A percentile compares a stretch with the other conserved stretches of the same genome.
Conservation (phyloP, 2,797 vertebrate genomes). For the Aphelocoma californica region DNA sequence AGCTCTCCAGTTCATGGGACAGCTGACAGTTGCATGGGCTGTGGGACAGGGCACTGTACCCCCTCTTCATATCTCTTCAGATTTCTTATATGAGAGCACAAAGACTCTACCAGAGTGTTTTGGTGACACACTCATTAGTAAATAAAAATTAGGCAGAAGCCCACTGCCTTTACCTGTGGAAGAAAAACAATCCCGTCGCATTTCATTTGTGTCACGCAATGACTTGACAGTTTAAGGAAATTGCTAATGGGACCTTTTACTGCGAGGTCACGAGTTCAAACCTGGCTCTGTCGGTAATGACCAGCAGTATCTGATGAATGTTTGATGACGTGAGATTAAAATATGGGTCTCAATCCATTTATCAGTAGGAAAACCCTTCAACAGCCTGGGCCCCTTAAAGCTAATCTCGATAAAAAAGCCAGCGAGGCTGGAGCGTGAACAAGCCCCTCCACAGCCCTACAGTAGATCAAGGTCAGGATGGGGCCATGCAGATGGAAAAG, state of each 20-base stretch:
- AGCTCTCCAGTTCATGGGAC: not conserved
- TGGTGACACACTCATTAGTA: not conserved
- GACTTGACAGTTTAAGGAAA: conserved; percentile 61
- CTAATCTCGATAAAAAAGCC: not conserved
- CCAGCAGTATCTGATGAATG: conserved; percentile 55
- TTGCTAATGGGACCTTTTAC: conserved; percentile 64
- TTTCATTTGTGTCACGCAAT: conserved; percentile 8
- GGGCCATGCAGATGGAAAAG: conserved; percentile 42
- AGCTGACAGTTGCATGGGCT: fast-evolving
- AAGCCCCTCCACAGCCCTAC: not conserved
- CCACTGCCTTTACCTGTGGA: not conserved
- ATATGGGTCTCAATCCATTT: conserved; percentile 50
- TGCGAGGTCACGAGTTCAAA: conserved; percentile 57
- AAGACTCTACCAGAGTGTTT: not conserved
- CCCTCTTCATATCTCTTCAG: fast-evolving
- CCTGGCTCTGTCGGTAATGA: conserved; percentile 51
- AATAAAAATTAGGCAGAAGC: not conserved
- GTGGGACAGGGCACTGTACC: not conserved
- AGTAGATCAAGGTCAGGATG: conserved; percentile 1
- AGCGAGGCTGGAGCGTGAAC: not conserved
- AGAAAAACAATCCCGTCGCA: not conserved
- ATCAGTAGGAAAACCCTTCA: conserved; percentile 51
- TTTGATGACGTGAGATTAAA: conserved; percentile 65
- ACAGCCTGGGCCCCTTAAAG: conserved; percentile 10
- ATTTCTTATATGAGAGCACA: fast-evolving